Evolutionary conservation across 2,888 invertebrate genomes (phyloP), one percentile per base, ranked within the genome.

Genomic region (Pollenia angustigena): DNA sequence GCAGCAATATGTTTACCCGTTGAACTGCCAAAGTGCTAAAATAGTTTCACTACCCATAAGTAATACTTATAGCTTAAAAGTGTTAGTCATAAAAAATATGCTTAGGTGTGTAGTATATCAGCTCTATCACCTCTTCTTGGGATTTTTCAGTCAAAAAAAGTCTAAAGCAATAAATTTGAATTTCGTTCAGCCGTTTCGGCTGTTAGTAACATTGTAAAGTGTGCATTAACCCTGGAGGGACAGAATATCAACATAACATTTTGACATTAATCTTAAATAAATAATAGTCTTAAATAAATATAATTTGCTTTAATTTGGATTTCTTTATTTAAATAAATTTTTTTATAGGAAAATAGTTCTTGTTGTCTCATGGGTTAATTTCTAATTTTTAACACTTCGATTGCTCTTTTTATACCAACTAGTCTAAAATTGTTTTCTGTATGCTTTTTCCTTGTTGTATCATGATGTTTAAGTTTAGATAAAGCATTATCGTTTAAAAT

Each of bases 401-500:
- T 9, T n/a, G 44, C 62, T 71, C 71, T 54, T 62, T 71, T 60
- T 23, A 23, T n/a, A 50, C 16, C 52, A 2, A 23, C n/a, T 40
- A 66, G 18, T 81, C 16, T 69, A 48, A 40, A 14, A 18, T 66
- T 72, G 18, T 80, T 71, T 52, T 16, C 52, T 52, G 16, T 66
- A n/a, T 64, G 8, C 64, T 72, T 40, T 48, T 52, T 72, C n/a
- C n/a, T 23, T 23, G 42, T 71, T 42, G 69, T 66, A 72, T 66
- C 75, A 18, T 76, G 80, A 81, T 83, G 66, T 81, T 81, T 84
- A 78, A 84, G 81, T 78, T 68, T 58, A 72, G 84, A 78, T 81
- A 87, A 81, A 81, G 50, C 72, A 81, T 74, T 81, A 87, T 74
- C 72, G 62, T 74, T 60, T 72, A 62, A 56, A 75, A 68, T 75